Conservation (phyloP, 2,888 invertebrate genomes). For the Teleogryllus oceanicus region DNA sequence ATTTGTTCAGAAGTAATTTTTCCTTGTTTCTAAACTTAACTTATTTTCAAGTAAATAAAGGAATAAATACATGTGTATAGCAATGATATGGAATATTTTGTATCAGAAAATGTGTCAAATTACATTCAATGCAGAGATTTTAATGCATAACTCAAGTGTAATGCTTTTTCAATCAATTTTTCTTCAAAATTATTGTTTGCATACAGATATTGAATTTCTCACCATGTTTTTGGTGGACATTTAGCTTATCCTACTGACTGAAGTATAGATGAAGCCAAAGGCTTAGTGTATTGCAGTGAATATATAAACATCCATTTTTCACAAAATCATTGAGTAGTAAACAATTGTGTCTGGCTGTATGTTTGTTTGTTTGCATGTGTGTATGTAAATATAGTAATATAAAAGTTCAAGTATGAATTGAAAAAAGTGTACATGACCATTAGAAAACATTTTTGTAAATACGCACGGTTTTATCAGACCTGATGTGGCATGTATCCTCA, state of each 20-base stretch:
- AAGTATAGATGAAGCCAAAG: neutral
- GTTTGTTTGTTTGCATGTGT: neutral
- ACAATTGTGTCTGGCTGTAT: neutral
- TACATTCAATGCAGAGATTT: neutral
- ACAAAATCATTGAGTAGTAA: neutral
- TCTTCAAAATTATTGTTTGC: neutral
- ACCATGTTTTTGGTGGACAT: neutral
- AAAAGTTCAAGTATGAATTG: neutral
- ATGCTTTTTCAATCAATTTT: too few relatives aligned
- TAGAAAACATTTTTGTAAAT: slow-evolving; percentile 2
- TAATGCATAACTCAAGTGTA: too few relatives aligned
- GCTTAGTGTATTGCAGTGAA: neutral
- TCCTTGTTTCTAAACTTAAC: neutral
- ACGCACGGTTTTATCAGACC: neutral
- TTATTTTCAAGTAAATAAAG: neutral
- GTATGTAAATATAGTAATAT: slow-evolving; percentile 18
- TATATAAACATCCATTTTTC: neutral
- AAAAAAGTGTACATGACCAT: neutral
- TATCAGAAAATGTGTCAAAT: neutral
- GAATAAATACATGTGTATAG: neutral
- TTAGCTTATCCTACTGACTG: neutral
- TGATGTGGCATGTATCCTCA: neutral
- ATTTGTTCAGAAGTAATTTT: too few relatives aligned
- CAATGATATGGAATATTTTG: neutral
- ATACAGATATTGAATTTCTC: neutral